Evolutionary conservation across 2,113 vertebrate genomes (phyloP).

Genomic region (Rhodinocichla rosea): DNA sequence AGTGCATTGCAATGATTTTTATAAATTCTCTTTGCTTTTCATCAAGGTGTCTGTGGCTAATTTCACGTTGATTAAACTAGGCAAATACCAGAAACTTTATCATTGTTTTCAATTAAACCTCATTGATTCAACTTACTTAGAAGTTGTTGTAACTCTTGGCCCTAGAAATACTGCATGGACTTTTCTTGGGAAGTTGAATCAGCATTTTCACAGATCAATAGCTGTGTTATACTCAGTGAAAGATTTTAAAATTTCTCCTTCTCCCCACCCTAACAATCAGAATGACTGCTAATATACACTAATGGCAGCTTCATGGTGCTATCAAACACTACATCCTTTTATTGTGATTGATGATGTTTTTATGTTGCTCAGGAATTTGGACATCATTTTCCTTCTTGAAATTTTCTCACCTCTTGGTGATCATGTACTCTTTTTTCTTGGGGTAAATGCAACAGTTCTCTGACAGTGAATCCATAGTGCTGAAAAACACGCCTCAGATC

Average conservation of each 20-base stretch:
- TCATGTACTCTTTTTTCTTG: slow-evolving; percentile 35
- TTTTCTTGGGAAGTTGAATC: neutral
- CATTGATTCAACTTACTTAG: neutral
- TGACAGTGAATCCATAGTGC: neutral
- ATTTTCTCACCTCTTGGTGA: slow-evolving; percentile 27
- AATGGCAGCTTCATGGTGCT: neutral
- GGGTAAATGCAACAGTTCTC: neutral
- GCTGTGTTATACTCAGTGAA: neutral
- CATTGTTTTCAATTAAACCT: neutral
- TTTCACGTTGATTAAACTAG: neutral
- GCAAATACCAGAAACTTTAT: neutral
- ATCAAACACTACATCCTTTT: neutral
- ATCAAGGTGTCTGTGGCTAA: neutral
- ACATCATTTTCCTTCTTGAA: slow-evolving; percentile 51
- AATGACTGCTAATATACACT: neutral
- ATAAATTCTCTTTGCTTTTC: slow-evolving; percentile 7
- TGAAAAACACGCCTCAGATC: slow-evolving; percentile 39
- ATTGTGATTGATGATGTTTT: slow-evolving; percentile 54
- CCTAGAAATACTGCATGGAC: neutral
- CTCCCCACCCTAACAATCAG: neutral
- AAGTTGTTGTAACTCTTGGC: neutral
- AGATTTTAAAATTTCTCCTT: neutral
- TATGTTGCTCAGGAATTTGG: slow-evolving; percentile 9
- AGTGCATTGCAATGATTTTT: neutral
- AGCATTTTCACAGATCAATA: neutral